Evolutionary conservation across 2,797 vertebrate genomes (phyloP).

Genomic region (Myoxocephalus aenaeus): DNA sequence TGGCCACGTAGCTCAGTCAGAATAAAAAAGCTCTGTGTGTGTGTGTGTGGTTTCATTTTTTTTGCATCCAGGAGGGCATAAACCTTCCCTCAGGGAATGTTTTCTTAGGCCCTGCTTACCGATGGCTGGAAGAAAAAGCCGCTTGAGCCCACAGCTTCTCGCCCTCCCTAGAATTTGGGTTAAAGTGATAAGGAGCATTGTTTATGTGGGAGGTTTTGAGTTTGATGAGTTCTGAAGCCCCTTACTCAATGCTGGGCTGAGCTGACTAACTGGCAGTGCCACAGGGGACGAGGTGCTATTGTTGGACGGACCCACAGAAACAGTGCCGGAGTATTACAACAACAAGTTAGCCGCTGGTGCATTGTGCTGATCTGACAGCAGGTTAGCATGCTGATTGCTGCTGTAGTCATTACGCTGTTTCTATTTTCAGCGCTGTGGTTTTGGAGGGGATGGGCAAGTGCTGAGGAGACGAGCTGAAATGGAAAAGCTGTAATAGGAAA

Average conservation of each 20-base stretch:
- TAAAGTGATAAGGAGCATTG: slow-evolving; percentile 60
- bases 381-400: slow-evolving; percentile 49
- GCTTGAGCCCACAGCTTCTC: slow-evolving; percentile 40
- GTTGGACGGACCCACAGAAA: slow-evolving; percentile 67
- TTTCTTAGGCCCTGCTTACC: slow-evolving; percentile 6
- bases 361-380: slow-evolving; percentile 61
- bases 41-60: slow-evolving; percentile 9
- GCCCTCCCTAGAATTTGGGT: slow-evolving; percentile 60
- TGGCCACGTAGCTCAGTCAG: slow-evolving; percentile 46
- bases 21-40: slow-evolving; percentile 37
- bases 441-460: neutral
- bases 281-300: slow-evolving; percentile 71
- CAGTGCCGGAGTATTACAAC: slow-evolving; percentile 40
- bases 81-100: slow-evolving; percentile 34
- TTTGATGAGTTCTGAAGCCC: slow-evolving; percentile 73
- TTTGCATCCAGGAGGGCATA: slow-evolving; percentile 28
- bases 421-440: slow-evolving; percentile 33
- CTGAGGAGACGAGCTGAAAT: slow-evolving; percentile 11
- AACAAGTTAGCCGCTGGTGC: slow-evolving; percentile 53
- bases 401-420: slow-evolving; percentile 48
- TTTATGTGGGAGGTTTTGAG: slow-evolving; percentile 71
- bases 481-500: neutral
- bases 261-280: slow-evolving; percentile 56
- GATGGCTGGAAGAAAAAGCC: slow-evolving; percentile 31
- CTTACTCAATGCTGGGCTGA: slow-evolving; percentile 46